These are phyloP conservation scores for Junonia oenone DNA, from an alignment of 2,888 invertebrate species.

Conservation along the genomic window DNA sequence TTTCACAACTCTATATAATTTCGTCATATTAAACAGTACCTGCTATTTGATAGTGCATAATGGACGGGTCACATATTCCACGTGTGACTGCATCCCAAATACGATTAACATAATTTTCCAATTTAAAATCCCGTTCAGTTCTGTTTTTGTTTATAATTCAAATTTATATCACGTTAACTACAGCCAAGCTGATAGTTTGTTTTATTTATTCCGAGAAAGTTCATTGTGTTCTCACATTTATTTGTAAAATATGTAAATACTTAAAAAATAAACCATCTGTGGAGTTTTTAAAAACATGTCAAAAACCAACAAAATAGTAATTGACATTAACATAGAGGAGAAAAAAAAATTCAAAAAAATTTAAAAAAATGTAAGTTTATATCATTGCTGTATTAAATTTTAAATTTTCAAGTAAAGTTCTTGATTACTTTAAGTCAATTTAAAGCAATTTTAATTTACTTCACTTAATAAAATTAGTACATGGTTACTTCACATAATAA, in stretches of 20 bases:
- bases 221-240: background rate
- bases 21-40: background rate
- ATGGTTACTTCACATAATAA: background rate
- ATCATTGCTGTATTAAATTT: too few relatives aligned
- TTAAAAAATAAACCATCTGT: too few relatives aligned
- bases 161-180: slow-evolving; percentile 1
- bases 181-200: background rate
- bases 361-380: too few relatives aligned
- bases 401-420: too few relatives aligned
- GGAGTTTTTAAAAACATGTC: too few relatives aligned
- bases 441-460: background rate
- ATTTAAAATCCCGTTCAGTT: slow-evolving; percentile 11
- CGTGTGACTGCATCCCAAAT: slow-evolving; percentile 4
- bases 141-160: background rate
- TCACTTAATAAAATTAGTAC: background rate
- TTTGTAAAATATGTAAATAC: background rate
- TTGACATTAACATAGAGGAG: too few relatives aligned
- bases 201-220: background rate
- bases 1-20: background rate
- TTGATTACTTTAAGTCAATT: too few relatives aligned
- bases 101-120: slow-evolving; percentile 9
- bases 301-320: too few relatives aligned
- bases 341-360: too few relatives aligned
- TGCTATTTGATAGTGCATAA: background rate
- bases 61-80: background rate